Percentiles rank a stretch among this genome's conserved stretches.
phyloP scores from a whole-genome alignment of 2,888 invertebrate genomes.

The Zygaena filipendulae region DNA sequence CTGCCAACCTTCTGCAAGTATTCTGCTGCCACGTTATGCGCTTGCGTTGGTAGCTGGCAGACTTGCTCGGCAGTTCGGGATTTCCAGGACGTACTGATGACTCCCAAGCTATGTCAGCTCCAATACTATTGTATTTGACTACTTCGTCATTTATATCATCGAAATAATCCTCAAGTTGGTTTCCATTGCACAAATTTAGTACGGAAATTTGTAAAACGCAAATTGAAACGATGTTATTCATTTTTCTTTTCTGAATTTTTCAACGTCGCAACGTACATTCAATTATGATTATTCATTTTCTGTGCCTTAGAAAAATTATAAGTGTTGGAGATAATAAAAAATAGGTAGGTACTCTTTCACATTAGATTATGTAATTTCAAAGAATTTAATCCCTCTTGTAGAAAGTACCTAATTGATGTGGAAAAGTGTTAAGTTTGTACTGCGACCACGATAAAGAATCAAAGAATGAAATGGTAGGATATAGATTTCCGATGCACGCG shows the following conservation, averaged over 20 bases:
- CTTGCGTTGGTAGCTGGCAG: conserved; percentile 30
- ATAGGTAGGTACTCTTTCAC: background rate
- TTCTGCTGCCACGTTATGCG: conserved; percentile 36
- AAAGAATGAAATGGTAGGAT: no score
- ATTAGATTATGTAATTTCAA: no score
- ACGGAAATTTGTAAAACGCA: conserved; percentile 7
- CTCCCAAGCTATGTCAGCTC: conserved; percentile 49
- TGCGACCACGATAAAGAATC: no score
- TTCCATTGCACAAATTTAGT: conserved; percentile 19
- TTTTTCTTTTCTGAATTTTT: conserved; percentile 1
- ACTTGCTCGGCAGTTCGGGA: conserved; percentile 23
- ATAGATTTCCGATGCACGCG: no score
- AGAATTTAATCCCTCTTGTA: no score
- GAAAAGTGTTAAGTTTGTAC: no score
- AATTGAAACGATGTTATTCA: conserved; percentile 1
- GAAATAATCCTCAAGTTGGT: conserved; percentile 27
- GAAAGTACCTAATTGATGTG: no score
- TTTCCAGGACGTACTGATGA: conserved; percentile 34
- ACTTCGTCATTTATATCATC: conserved; percentile 35
- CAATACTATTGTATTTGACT: conserved; percentile 33
- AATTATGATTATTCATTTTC: conserved; percentile 5
- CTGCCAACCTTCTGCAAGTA: conserved; percentile 29
- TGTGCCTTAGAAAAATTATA: background rate
- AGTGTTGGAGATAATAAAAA: conserved; percentile 6
- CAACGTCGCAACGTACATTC: background rate